These are phyloP conservation scores for Crotalus viridis DNA, from an alignment of 2,113 vertebrate species.

Conservation along the genomic window DNA sequence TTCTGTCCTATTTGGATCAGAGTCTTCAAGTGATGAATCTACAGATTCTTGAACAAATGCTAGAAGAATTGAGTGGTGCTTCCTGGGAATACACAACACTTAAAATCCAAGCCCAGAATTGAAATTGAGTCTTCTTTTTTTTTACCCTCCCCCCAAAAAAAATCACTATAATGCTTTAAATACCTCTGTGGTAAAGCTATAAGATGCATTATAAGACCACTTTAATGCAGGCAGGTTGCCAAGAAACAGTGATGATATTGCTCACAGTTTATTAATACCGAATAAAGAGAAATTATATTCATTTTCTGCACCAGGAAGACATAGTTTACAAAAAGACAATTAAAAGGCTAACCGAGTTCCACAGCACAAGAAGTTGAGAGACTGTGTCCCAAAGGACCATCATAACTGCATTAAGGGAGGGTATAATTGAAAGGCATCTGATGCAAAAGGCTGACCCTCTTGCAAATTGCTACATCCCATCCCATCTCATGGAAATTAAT, in stretches of 20 bases:
- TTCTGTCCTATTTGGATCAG: background rate
- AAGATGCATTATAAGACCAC: slow-evolving; percentile 57
- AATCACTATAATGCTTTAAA: slow-evolving; percentile 55
- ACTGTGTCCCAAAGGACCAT: slow-evolving; percentile 26
- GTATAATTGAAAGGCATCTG: slow-evolving; percentile 22
- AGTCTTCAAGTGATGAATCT: background rate
- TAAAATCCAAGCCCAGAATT: slow-evolving; percentile 49
- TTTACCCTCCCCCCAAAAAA: slow-evolving; percentile 36
- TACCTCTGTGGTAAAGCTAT: slow-evolving; percentile 46
- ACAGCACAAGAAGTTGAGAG: slow-evolving; percentile 34
- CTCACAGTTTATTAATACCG: slow-evolving; percentile 67
- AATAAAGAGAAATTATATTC: slow-evolving; percentile 64
- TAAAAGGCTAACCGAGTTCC: slow-evolving; percentile 44
- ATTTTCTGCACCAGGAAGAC: slow-evolving; percentile 62
- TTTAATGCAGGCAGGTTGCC: slow-evolving; percentile 63
- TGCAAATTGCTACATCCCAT: slow-evolving; percentile 36
- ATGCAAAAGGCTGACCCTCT: slow-evolving; percentile 29
- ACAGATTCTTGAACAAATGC: background rate
- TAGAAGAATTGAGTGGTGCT: slow-evolving; percentile 24
- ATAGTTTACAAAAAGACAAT: slow-evolving; percentile 57
- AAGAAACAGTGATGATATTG: slow-evolving; percentile 54
- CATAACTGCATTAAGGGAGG: slow-evolving; percentile 24
- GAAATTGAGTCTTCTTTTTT: slow-evolving; percentile 32
- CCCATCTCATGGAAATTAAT: slow-evolving; percentile 47
- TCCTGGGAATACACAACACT: slow-evolving; percentile 22